Evolutionary conservation across 2,797 vertebrate species (phyloP).

Genomic region (Hirundo rustica): DNA sequence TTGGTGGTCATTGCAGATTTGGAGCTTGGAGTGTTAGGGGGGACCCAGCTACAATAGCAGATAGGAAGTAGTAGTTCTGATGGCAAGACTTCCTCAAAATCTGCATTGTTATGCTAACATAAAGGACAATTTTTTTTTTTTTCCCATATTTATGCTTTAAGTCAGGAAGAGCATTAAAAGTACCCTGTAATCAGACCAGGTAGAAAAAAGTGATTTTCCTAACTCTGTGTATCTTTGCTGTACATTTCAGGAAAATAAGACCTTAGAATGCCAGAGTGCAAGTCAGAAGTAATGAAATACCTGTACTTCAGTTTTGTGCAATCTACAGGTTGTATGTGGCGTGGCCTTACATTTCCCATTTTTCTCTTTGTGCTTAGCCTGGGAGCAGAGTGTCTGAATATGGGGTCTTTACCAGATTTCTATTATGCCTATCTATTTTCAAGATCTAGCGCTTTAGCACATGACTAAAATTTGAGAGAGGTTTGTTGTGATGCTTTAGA

Average conservation of each 20-base stretch:
- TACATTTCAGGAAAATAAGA: not conserved
- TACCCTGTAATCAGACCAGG: not conserved
- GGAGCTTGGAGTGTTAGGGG: not conserved
- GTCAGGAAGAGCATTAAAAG: not conserved
- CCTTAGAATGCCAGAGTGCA: not conserved
- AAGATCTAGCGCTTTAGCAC: not conserved
- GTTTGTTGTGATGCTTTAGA: not conserved
- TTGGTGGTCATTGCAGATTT: not conserved
- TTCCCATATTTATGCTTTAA: not conserved
- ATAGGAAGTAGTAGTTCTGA: not conserved
- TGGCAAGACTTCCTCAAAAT: not conserved
- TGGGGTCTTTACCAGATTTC: not conserved
- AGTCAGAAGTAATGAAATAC: not conserved
- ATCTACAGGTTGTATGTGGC: rapidly evolving
- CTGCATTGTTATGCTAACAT: not conserved
- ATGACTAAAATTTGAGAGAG: not conserved
- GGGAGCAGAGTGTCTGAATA: not conserved
- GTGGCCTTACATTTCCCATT: not conserved
- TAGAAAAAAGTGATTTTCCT: not conserved
- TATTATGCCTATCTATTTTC: not conserved
- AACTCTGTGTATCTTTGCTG: not conserved
- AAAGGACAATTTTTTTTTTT: not conserved
- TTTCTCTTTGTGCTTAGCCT: not conserved
- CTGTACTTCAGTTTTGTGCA: not conserved
- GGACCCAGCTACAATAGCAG: not conserved